These are phyloP conservation scores for Neodiprion fabricii DNA, from an alignment of 1,140 invertebrate genomes.

Conservation along the genomic window DNA sequence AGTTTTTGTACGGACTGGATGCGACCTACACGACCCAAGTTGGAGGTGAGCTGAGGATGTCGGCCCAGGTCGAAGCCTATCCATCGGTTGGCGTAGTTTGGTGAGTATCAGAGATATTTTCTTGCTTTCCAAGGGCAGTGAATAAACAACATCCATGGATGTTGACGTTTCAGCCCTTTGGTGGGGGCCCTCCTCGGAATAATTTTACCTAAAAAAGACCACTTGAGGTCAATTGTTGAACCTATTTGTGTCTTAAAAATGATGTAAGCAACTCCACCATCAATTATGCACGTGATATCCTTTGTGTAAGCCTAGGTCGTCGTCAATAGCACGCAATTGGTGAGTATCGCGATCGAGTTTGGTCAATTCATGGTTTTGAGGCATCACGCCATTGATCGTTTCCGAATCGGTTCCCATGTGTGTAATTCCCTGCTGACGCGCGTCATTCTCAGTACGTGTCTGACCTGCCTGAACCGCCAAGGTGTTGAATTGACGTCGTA, in stretches of 20 bases:
- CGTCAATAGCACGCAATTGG: too few species aligned
- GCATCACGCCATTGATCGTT: background rate
- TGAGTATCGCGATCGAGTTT: too few species aligned
- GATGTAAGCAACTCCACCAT: too few species aligned
- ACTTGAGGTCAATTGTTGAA: background rate
- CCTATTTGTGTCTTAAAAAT: background rate
- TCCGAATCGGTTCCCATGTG: too few species aligned
- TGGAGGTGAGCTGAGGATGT: conserved; percentile 71
- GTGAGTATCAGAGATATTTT: conserved; percentile 70
- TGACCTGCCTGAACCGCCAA: too few species aligned
- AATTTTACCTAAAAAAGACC: conserved; percentile 10
- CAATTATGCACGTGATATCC: too few species aligned
- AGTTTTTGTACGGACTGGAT: conserved; percentile 75
- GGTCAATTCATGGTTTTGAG: conserved; percentile 3
- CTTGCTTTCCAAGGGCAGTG: background rate
- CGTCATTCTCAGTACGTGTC: too few species aligned
- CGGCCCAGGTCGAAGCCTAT: conserved; percentile 80
- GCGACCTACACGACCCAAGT: conserved; percentile 63
- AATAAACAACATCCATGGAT: conserved; percentile 6
- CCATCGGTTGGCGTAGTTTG: conserved; percentile 81
- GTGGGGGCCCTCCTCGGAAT: background rate
- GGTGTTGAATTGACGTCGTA: too few species aligned
- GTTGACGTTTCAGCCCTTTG: background rate
- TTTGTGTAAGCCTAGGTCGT: too few species aligned
- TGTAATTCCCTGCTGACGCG: too few species aligned